Base-by-base conservation (phyloP, 1,140 invertebrate species). In the Leptopilina clavipes region DNA sequence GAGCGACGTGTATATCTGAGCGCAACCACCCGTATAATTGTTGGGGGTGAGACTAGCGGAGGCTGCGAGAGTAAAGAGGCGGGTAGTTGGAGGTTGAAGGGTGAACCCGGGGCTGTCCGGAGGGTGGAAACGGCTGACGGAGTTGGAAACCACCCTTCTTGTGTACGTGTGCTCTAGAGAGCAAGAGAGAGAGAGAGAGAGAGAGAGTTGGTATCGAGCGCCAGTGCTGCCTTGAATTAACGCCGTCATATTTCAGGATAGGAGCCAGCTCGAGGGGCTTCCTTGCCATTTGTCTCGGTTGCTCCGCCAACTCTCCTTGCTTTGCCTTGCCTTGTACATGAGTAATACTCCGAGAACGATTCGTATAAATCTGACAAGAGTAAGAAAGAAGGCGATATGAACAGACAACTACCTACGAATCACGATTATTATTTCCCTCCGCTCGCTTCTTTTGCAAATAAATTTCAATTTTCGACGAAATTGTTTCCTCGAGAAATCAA, bases 281-380 rank as follows among this genome's bases (percentile, higher is more conserved):
- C 83, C 82, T 81, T 81, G 79, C 91, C 91, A 92, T 92, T 92
- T 91, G 90, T 91, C 87, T 86, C 90, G 71, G 76, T 31, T 90
- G 88, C 88, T 89, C 88, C 90, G 91, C 83, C 85, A 56, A 81
- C 83, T 85, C 86, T 86, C 86, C 87, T 89, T 90, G 88, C 88
- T 89, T 85, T 76, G 84, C 87, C 90, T 87, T 87, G 84, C 84
- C 83, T 79, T 78, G 79, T 80, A 89, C 90, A 89, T 90, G 85
- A 90, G 86, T 88, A 84, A 88, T 86, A 88, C 86, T 85, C 74
- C 74, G 71, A 74, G 76, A 76, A 78, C 81, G 78, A 84, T 83
- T 81, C 52, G 71, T 74, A 77, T 82, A 85, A 86, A 88, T 87
- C 82, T 84, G 82, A 52, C 44, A 44, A 78, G 59, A 65, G 76